These are phyloP conservation scores for Sclerodermus sp. DNA, from an alignment of 2,888 invertebrate species.

Conservation along the genomic window DNA sequence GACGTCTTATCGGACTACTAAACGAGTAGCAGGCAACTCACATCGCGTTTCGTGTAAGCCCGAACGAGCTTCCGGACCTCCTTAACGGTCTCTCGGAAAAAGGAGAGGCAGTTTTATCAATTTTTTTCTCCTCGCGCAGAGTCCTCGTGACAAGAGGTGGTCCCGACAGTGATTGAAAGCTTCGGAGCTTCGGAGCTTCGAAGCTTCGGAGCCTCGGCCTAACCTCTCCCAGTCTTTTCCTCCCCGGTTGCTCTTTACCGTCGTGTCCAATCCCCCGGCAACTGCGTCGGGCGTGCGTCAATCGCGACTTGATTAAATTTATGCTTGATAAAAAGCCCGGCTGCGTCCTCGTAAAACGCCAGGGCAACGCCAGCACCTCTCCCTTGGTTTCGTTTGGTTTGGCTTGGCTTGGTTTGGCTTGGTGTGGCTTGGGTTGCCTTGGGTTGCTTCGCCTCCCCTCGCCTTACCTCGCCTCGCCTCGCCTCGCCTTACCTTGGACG, in stretches of 20 bases:
- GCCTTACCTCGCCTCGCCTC: no score
- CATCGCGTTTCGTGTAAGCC: no score
- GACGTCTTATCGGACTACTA: no score
- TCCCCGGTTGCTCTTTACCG: not conserved
- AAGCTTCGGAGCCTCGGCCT: no score
- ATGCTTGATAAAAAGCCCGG: slow-evolving; percentile 25
- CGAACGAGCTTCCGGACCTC: not conserved
- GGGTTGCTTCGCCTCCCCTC: no score
- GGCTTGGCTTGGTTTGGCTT: no score
- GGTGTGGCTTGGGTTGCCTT: no score
- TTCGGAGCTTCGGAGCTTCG: no score
- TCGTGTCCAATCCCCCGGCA: slow-evolving; percentile 3
- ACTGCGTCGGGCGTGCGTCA: slow-evolving; percentile 21
- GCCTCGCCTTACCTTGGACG: no score
- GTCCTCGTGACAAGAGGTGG: slow-evolving; percentile 40
- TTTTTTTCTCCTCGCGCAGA: slow-evolving; percentile 29
- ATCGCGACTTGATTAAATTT: slow-evolving; percentile 38
- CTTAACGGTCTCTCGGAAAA: not conserved
- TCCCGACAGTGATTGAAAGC: slow-evolving; percentile 49
- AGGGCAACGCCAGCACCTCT: no score
- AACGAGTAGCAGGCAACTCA: no score
- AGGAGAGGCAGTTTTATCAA: slow-evolving; percentile 41
- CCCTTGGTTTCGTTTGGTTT: no score
- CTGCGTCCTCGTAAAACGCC: slow-evolving; percentile 19
- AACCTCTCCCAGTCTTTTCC: not conserved